Evolutionary conservation across 2,113 vertebrate species (phyloP), one percentile per base, ranked within the genome.

Genomic region (Hyperopisus bebe): DNA sequence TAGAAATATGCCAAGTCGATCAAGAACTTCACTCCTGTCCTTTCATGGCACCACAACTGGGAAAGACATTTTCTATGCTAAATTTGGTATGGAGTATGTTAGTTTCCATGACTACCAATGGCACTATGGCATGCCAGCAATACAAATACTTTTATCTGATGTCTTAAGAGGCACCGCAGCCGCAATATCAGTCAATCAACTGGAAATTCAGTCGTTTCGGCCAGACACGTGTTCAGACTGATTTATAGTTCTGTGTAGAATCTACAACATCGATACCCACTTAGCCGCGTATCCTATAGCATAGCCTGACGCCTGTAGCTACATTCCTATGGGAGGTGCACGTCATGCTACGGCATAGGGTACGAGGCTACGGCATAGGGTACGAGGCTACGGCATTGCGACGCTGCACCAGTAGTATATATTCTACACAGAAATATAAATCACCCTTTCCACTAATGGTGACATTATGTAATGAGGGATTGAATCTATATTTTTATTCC

Each of bases 41-140:
- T 19, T 42, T 35, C 74, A 74, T 42, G 74, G 74, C 74, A 80
- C 31, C 0, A 1, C 74, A 42, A 39, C 74, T 39, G 31, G 31
- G 74, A 77, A 42, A 31, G 35, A 19, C 74, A 80, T 42, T 80
- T 42, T 19, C 35, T 8, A 42, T 80, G 74, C 35, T 42, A 80
- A 80, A 80, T 80, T 19, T 19, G 74, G 74, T 19, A 1, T 80
- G 11, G 35, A 19, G 15, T 80, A 19, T 7, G 74, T 80, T 42
- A 42, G 74, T 80, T 80, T 35, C 74, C 74, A 80, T 80, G 74
- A 21, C 74, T 80, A 80, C 74, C 74, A 80, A 80, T 80, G 74
- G 74, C 74, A 17, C 74, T 80, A 17, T 42, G 35, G 11, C 70
- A 77, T 6, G 11, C 13, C 31, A 77, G 70, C 31, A 39, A 77